Evolutionary conservation across 2,888 invertebrate genomes (phyloP).

Genomic region (Nemotelus pantherinus): DNA sequence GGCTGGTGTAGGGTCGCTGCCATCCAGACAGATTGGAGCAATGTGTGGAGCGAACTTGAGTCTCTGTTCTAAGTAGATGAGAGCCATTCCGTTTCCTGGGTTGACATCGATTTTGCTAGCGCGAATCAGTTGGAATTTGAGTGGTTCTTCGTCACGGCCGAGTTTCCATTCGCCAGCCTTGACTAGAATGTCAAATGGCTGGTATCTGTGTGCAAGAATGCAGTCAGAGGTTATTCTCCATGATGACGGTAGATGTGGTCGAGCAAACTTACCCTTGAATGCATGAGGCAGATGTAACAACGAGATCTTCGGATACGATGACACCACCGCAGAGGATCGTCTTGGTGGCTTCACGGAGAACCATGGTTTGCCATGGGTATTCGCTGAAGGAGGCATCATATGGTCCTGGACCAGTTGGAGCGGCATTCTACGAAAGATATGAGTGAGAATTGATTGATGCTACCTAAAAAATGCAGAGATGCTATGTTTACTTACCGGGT

Average conservation of each 20-base stretch:
- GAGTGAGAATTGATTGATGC: neutral
- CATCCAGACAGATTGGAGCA: constrained; percentile 77
- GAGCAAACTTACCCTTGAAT: constrained; percentile 73
- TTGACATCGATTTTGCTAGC: constrained; percentile 77
- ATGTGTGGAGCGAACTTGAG: constrained; percentile 75
- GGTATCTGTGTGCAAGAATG: constrained; percentile 64
- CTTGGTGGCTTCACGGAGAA: constrained; percentile 76
- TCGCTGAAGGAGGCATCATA: constrained; percentile 79
- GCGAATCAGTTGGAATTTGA: constrained; percentile 80
- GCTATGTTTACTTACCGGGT: constrained; percentile 52
- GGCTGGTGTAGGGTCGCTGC: constrained; percentile 66
- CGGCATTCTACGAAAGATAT: constrained; percentile 56
- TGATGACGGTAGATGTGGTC: neutral
- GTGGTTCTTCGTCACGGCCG: constrained; percentile 81
- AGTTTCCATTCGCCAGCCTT: constrained; percentile 88
- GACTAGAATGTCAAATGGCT: constrained; percentile 74
- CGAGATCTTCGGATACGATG: constrained; percentile 77
- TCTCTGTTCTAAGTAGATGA: constrained; percentile 74
- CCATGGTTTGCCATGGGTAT: constrained; percentile 89
- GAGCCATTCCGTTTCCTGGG: constrained; percentile 78
- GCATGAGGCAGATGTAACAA: constrained; percentile 83
- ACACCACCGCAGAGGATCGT: constrained; percentile 83
- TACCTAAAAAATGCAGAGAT: neutral
- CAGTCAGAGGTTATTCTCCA: neutral
- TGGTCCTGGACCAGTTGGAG: constrained; percentile 64